Conservation (phyloP, 2,113 vertebrate genomes). For the Oreochromis spilurus region DNA sequence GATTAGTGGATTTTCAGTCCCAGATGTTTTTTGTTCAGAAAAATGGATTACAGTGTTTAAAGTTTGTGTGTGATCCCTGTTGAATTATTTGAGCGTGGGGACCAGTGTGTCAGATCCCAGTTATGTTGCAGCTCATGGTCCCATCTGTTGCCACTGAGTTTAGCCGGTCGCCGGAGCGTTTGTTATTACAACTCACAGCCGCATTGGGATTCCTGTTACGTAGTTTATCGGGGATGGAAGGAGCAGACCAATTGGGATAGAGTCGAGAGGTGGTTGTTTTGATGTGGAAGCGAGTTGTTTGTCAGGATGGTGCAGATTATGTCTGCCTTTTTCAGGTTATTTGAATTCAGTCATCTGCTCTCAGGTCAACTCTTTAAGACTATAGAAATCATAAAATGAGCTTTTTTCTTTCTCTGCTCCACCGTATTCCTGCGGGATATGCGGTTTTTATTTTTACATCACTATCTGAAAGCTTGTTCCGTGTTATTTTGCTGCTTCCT, state of each 20-base stretch:
- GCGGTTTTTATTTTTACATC: not conserved
- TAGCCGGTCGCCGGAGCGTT: conserved; percentile 77
- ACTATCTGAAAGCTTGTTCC: not conserved
- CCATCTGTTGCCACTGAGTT: conserved; percentile 84
- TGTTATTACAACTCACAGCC: conserved; percentile 9
- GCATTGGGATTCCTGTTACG: conserved; percentile 18
- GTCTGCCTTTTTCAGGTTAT: not conserved
- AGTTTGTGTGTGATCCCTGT: conserved; percentile 86
- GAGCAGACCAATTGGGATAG: conserved; percentile 6
- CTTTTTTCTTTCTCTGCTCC: not conserved
- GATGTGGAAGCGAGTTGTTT: not conserved
- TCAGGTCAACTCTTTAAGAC: not conserved
- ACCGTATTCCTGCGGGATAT: not conserved
- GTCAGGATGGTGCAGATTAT: not conserved
- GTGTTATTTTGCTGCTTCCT: not conserved
- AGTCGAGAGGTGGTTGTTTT: conserved; percentile 14
- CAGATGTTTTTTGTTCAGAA: conserved; percentile 99
- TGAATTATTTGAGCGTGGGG: conserved; percentile 76
- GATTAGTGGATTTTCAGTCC: conserved; percentile 97
- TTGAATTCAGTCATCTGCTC: not conserved
- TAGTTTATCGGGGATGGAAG: conserved; percentile 17
- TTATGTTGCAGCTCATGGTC: conserved; percentile 79
- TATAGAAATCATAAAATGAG: not conserved
- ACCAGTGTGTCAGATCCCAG: conserved; percentile 71
- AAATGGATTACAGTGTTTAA: conserved; percentile 96